Evolutionary conservation across 2,888 invertebrate species (phyloP), one percentile per base, ranked within the genome.

Genomic region (Polyploca ridens): DNA sequence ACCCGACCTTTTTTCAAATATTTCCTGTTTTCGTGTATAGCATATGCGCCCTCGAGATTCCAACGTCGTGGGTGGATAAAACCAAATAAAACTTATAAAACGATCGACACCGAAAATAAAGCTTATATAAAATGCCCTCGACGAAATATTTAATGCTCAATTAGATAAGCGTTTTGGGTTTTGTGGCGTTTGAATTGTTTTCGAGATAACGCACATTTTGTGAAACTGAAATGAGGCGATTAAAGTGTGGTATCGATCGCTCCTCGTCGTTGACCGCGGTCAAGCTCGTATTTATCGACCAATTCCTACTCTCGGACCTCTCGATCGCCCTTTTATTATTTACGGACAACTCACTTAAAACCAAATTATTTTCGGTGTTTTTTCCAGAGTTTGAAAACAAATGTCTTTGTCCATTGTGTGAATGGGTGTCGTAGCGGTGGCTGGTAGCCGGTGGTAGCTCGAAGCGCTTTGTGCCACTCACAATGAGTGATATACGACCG

Each of bases 71-170:
- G 92, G 93, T 91, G 92, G 89, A 93, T 89, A 90, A 91, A 91
- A 91, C 83, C 87, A 89, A 90, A 93, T 89, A 90, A 91, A 91
- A 91, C 83, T 87, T 89, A 90, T 88, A 91, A 91, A 91, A 90
- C 89, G 88, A 87, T 87, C 83, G 84, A 84, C 85, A 88, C 80
- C 85, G 81, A 90, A 90, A 89, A 93, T 91, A 91, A 92, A 93
- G 89, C 87, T 82, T 87, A 90, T 90, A 93, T 91, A 91, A 92
- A 92, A 91, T 91, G 88, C 85, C 85, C 89, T 90, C 93, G 91
- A 91, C 88, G 93, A 94, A 91, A 91, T 93, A 91, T 91, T 93
- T 93, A 92, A 93, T 91, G 89, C 92, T 93, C 91, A 93, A 93
- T 93, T 93, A 93, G 92, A 92, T 93, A 93, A 92, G 90, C 90